Evolutionary conservation across 2,888 invertebrate genomes (phyloP), one percentile per base, ranked within the genome.

Genomic region (Cephus runcator): DNA sequence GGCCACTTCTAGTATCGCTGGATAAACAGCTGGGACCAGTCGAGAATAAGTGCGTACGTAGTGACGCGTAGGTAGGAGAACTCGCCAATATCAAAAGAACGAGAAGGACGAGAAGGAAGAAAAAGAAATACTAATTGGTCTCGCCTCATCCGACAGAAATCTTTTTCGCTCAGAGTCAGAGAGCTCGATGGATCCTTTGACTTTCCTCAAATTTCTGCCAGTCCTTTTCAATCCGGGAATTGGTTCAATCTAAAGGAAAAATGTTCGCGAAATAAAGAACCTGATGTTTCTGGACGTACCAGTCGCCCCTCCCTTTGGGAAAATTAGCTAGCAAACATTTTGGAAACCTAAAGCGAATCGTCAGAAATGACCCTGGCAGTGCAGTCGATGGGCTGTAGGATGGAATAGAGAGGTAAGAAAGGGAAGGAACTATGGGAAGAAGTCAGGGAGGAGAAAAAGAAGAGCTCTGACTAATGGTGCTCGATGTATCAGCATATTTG

Each of bases 361-460:
- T 81, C 81, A 87, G 83, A 82, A 85, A 88, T 87, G 88, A 86
- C 85, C 78, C 77, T 1, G 12, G 23, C 71, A 15, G 71, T 34
- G 34, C 34, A 71, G 15, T 11, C 71, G 71, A 56, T 56, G 23
- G 56, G 23, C 56, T 56, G 23, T 56, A 9, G 23, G 56, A 15
- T 23, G 56, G 56, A 23, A 56, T 2, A 2, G 35, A 35, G 23
- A 35, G 23, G 23, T 56, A 56, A 56, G 23, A 56, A 56, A 23
- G 0, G 9, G 23, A 56, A 56, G 56, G 9, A 56, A 15, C 15
- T 15, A 15, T 4, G 12, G 15, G 15, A 40, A 40, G 40, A 6
- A 40, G 4, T 40, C 15, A 15, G 4, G 56, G 56, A 56, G 23
- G 4, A 23, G 6, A 56, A 56, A 40, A 56, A 2, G 23, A 56